Percentiles rank a stretch among this genome's conserved stretches.
These are phyloP conservation scores for Zosterops japonicus DNA, from an alignment of 2,113 vertebrate species.

Conservation along the genomic window DNA sequence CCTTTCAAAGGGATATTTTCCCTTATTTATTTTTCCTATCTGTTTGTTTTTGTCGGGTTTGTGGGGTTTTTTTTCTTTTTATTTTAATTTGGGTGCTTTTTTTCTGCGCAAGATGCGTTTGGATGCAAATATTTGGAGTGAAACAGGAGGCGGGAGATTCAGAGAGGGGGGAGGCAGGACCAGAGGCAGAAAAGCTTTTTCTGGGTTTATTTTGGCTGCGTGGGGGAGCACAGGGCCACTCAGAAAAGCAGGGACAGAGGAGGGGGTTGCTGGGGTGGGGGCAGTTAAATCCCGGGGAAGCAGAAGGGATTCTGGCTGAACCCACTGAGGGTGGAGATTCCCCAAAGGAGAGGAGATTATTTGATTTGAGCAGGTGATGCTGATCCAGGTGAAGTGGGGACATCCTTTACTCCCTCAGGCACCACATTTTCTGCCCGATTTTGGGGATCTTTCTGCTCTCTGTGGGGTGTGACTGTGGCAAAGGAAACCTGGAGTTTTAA, in stretches of 20 bases:
- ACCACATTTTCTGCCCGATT: accelerated
- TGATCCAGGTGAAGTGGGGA: background rate
- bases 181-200: background rate
- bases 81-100: background rate
- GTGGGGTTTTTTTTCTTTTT: background rate
- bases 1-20: constrained; percentile 47
- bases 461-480: background rate
- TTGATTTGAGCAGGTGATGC: background rate
- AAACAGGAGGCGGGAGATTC: background rate
- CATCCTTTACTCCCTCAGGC: background rate
- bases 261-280: background rate
- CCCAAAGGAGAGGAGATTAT: background rate
- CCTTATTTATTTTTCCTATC: constrained; percentile 55
- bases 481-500: background rate
- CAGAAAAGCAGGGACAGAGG: background rate
- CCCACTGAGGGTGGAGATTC: background rate
- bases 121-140: constrained; percentile 55
- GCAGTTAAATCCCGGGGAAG: background rate
- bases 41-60: constrained; percentile 29
- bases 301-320: background rate
- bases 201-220: background rate
- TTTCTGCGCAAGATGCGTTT: background rate
- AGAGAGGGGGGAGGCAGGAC: background rate
- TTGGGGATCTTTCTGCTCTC: background rate
- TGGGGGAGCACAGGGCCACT: background rate